Conservation (phyloP, 23 tunicate species). For the Ciona savignyi region DNA sequence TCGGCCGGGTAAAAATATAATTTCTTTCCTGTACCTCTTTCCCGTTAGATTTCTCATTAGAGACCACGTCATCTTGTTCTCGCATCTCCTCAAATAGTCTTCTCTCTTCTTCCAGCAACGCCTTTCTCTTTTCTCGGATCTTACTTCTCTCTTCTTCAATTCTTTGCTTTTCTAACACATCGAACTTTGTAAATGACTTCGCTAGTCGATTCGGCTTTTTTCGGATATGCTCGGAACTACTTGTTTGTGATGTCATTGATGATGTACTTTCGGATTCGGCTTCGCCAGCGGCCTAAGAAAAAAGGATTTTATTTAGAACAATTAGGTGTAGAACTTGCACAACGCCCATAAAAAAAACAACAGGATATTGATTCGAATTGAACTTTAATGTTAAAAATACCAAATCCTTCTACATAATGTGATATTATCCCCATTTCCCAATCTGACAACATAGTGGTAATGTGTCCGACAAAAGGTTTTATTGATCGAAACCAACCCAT, state of each 20-base stretch:
- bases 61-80: not conserved
- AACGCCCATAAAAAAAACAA: no score
- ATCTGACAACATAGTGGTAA: no score
- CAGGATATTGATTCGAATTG: no score
- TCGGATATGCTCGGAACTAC: slow-evolving; percentile 19
- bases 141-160: slow-evolving; percentile 51
- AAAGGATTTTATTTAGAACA: no score
- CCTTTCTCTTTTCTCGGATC: slow-evolving; percentile 46
- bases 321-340: no score
- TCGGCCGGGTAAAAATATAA: no score
- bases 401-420: no score
- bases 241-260: slow-evolving; percentile 4
- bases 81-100: slow-evolving; percentile 54
- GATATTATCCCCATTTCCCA: no score
- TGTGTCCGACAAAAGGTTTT: no score
- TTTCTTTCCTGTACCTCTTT: not conserved
- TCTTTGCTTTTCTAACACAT: slow-evolving; percentile 57
- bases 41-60: not conserved
- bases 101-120: slow-evolving; percentile 58
- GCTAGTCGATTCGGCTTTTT: slow-evolving; percentile 46
- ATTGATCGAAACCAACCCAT: no score
- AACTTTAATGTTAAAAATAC: no score
- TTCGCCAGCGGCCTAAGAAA: not conserved
- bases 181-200: slow-evolving; percentile 57
- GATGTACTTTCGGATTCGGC: not conserved